Evolutionary conservation across 2,888 invertebrate species (phyloP).

Genomic region (Troides helena): DNA sequence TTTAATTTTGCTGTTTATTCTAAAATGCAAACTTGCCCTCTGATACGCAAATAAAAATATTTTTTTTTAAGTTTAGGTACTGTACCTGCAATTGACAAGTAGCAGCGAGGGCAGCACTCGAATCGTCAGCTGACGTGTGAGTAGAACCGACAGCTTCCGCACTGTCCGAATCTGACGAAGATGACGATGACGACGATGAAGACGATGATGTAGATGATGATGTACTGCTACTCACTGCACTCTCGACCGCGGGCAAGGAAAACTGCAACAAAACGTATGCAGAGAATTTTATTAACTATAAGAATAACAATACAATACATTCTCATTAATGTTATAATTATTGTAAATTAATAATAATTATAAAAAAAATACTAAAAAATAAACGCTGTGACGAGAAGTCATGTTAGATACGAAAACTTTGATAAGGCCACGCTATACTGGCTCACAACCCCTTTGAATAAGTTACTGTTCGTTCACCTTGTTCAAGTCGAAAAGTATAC

Average conservation of each 20-base stretch:
- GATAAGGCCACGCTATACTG: slow-evolving; percentile 78
- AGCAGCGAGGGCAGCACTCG: slow-evolving; percentile 78
- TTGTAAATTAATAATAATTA: too few species aligned
- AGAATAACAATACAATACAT: neutral
- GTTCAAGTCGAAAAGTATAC: too few species aligned
- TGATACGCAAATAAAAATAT: neutral
- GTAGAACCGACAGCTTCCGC: slow-evolving; percentile 68
- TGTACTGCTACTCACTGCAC: slow-evolving; percentile 66
- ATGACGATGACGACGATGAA: slow-evolving; percentile 71
- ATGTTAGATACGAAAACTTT: slow-evolving; percentile 73
- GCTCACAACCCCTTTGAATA: slow-evolving; percentile 62
- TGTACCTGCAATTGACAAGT: slow-evolving; percentile 79
- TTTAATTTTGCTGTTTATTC: too few species aligned
- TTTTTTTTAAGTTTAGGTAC: neutral
- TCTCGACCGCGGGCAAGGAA: slow-evolving; percentile 61
- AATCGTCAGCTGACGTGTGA: slow-evolving; percentile 71
- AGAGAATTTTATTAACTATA: neutral
- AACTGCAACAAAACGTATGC: slow-evolving; percentile 47
- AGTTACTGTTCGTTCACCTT: too few species aligned
- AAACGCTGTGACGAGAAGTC: neutral
- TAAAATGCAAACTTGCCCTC: neutral
- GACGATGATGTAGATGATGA: slow-evolving; percentile 70
- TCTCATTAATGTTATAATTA: too few species aligned
- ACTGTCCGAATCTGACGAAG: slow-evolving; percentile 71
- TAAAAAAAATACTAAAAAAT: too few species aligned